These are phyloP conservation scores for Plutomurus gul DNA, from an alignment of 1,140 invertebrate genomes.

Conservation along the genomic window DNA sequence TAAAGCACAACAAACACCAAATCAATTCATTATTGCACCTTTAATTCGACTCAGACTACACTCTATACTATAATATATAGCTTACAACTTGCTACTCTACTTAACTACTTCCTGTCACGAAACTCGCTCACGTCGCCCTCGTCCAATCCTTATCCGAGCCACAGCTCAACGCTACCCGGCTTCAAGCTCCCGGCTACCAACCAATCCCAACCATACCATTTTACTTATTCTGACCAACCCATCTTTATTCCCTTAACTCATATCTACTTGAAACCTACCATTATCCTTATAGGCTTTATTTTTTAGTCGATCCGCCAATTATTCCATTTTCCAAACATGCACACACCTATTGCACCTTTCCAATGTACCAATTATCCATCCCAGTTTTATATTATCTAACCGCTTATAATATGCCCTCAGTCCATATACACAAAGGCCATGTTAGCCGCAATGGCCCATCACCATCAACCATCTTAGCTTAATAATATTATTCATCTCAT, in stretches of 20 bases:
- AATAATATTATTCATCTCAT: neutral
- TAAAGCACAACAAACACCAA: slow-evolving; percentile 56
- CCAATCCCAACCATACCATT: slow-evolving; percentile 1
- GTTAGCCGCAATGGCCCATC: neutral
- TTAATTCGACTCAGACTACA: neutral
- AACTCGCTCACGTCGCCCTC: slow-evolving; percentile 13
- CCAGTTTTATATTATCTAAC: neutral
- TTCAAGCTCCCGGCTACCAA: slow-evolving; percentile 4
- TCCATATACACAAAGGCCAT: too few relatives aligned
- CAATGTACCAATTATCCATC: neutral
- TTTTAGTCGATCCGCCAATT: slow-evolving; percentile 20
- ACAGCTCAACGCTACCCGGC: neutral
- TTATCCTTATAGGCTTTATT: slow-evolving; percentile 22
- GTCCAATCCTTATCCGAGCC: slow-evolving; percentile 15
- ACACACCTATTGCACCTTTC: neutral
- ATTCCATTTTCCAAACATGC: neutral
- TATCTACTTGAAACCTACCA: slow-evolving; percentile 13
- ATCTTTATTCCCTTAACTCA: slow-evolving; percentile 12
- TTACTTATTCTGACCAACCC: slow-evolving; percentile 2
- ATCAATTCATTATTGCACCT: slow-evolving; percentile 45
- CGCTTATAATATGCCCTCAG: too few relatives aligned
- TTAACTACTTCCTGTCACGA: slow-evolving; percentile 42
- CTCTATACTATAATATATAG: slow-evolving; percentile 6
- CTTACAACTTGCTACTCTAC: neutral
- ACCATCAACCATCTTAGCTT: neutral